Conservation (phyloP, 2,888 invertebrate species). For the Platycnemis pennipes region DNA sequence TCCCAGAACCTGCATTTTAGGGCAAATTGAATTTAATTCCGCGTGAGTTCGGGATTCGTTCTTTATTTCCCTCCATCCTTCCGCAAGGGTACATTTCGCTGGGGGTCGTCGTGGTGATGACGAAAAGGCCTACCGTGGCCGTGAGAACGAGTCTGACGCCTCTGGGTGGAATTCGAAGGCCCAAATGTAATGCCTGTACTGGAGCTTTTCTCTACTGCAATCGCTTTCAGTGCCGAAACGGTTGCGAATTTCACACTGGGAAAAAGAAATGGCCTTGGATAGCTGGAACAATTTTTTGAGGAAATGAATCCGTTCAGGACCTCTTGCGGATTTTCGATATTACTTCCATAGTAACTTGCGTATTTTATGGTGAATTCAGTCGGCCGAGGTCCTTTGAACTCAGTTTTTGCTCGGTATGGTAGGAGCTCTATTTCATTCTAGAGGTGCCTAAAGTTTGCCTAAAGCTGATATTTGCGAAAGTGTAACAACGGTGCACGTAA, state of each 20-base stretch:
- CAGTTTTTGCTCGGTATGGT: too few species aligned
- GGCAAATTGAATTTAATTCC: constrained; percentile 21
- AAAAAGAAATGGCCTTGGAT: not conserved
- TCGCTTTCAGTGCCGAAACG: not conserved
- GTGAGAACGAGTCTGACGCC: not conserved
- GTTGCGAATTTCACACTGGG: not conserved
- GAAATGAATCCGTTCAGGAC: too few species aligned
- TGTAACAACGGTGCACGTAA: too few species aligned
- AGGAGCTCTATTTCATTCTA: too few species aligned
- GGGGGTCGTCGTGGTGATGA: not conserved
- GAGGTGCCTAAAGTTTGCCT: too few species aligned
- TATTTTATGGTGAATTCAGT: too few species aligned
- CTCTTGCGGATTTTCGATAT: too few species aligned
- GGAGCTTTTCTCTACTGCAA: not conserved
- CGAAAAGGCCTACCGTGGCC: not conserved
- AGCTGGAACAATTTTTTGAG: not conserved
- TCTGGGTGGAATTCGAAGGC: not conserved
- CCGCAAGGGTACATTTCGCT: not conserved
- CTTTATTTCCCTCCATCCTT: not conserved
- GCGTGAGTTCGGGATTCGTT: not conserved
- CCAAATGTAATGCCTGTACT: not conserved
- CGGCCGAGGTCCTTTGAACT: too few species aligned
- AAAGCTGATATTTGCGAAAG: too few species aligned
- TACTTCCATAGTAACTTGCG: too few species aligned
- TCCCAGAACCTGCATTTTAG: not conserved